Conservation (phyloP, 2,888 invertebrate species). For the Pandemis cinnamomeana region DNA sequence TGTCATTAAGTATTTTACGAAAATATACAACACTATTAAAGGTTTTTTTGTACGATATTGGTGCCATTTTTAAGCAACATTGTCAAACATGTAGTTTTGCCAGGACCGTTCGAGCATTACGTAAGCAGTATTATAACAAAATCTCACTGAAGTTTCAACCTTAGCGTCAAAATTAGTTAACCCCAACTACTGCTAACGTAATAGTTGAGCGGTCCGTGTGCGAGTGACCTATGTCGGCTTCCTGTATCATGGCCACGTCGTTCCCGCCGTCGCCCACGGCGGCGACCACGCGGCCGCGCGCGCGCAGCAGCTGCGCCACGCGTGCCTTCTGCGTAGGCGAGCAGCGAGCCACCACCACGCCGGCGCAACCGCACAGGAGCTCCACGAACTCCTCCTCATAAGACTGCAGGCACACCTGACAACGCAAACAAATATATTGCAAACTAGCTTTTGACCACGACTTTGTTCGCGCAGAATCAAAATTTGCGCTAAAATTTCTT, state of each 20-base stretch:
- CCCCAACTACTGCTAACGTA: background rate
- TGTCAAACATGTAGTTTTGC: no score
- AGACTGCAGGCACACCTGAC: slow-evolving; percentile 86
- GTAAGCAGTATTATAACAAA: no score
- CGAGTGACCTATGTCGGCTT: slow-evolving; percentile 93
- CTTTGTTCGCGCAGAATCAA: no score
- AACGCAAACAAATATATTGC: background rate
- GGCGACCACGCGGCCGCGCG: slow-evolving; percentile 88
- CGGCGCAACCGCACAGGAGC: slow-evolving; percentile 88
- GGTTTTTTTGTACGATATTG: no score
- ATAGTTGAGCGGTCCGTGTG: background rate
- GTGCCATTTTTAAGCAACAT: no score
- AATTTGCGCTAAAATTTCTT: no score
- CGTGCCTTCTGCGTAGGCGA: slow-evolving; percentile 95
- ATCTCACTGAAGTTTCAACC: no score
- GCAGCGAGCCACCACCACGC: slow-evolving; percentile 96
- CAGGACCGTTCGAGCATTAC: no score
- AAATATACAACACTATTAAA: no score
- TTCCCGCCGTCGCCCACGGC: slow-evolving; percentile 99
- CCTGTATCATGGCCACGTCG: slow-evolving; percentile 98
- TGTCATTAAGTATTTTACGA: no score
- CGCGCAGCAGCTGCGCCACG: slow-evolving; percentile 82
- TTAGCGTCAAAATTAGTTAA: no score
- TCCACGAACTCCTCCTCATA: slow-evolving; percentile 89
- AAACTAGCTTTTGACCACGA: background rate